Base-by-base conservation (phyloP, 2,888 invertebrate genomes). In the Xylocampa areola region DNA sequence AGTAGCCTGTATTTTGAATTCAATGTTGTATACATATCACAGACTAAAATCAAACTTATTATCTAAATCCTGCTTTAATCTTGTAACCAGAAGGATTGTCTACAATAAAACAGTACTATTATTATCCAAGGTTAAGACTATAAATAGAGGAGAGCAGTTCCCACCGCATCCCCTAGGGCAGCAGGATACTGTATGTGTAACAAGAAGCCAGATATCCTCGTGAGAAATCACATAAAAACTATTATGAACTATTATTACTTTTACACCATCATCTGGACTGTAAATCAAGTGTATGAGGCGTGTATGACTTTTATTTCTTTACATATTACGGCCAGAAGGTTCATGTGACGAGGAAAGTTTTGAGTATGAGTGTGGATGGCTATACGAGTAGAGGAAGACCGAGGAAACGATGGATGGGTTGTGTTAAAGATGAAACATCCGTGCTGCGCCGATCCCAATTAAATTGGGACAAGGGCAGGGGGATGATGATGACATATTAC, bases 181-280 rank as follows among this genome's bases (percentile, higher is more conserved):
- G 10, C 67, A 65, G 74, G 76, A 76, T 67, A 59, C 51, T 45
- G 43, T 30, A 19, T 13, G 13, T 54, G 67, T 57, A 69, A 73
- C 44, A 33, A 54, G 67, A 76, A 30, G 51, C 63, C 47, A 16
- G 33, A 27, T 21, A 74, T 69, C 70, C 54, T 70, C 70, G 73
- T 74, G 73, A 69, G 73, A 74, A 69, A 37, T 50, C 8, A 27
- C 32, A 67, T 60, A 76, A 69, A 61, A 69, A 68, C 44, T 41
- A 37, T 62, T 27, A 58, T 54, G 30, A 35, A 35, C 51, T 40
- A 55, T 61, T 57, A 51, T 53, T 52, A 43, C 41, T n/a, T 7
- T 14, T 41, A 43, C 19, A 33, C 14, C 17, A 23, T 60, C 57
- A 49, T 64, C 44, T 64, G 66, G 39, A 32, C 7, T 25, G 16